These are phyloP conservation scores for Ctenochaetus hawaiiensis DNA, from an alignment of 2,797 vertebrate species.

Conservation along the genomic window DNA sequence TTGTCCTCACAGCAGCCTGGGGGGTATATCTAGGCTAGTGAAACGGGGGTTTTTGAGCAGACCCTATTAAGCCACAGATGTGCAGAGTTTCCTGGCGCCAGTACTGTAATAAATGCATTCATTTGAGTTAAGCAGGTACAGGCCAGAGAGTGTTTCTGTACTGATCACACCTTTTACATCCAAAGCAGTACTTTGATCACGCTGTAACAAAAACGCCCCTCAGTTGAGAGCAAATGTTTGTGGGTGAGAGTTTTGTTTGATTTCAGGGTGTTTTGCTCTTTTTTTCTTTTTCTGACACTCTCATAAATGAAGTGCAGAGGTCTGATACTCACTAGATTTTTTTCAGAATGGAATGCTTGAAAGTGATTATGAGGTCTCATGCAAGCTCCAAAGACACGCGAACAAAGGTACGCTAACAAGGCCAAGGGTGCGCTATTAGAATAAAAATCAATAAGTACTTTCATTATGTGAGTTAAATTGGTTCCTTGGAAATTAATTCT, in stretches of 20 bases:
- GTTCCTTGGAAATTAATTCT: constrained; percentile 3
- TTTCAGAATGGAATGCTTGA: constrained; percentile 14
- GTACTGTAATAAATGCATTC: background rate
- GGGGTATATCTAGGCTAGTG: background rate
- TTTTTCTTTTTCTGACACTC: background rate
- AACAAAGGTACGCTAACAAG: background rate
- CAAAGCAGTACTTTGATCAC: background rate
- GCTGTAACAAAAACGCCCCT: background rate
- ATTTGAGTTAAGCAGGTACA: too few species aligned
- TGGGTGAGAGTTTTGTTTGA: constrained; percentile 3
- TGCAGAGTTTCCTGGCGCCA: background rate
- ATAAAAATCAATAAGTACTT: background rate
- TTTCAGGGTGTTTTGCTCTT: background rate
- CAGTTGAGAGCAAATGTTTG: background rate
- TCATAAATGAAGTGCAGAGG: background rate
- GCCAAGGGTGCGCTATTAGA: background rate
- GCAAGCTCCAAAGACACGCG: background rate
- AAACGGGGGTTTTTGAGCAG: background rate
- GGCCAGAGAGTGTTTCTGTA: background rate
- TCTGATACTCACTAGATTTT: constrained; percentile 5
- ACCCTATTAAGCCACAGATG: background rate
- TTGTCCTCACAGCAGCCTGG: background rate
- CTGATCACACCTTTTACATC: background rate
- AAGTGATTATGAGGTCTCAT: constrained; percentile 20
- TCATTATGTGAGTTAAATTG: constrained; percentile 4